These are phyloP conservation scores for Lysandra coridon DNA, from an alignment of 2,888 invertebrate genomes.

Conservation along the genomic window DNA sequence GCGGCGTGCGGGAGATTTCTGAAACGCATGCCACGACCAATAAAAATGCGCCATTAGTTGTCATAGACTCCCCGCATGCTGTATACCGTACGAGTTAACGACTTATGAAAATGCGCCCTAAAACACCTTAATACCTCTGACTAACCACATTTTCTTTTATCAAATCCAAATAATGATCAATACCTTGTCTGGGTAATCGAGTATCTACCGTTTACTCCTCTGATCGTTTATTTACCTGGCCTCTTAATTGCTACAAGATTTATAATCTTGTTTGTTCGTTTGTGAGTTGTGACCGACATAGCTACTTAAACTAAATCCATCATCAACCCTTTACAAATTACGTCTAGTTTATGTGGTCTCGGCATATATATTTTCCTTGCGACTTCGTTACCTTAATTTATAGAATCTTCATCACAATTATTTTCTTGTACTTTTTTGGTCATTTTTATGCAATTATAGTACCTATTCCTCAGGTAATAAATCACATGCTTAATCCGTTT, in stretches of 20 bases:
- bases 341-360: background rate
- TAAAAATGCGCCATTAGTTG: too few relatives aligned
- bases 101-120: too few relatives aligned
- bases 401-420: background rate
- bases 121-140: background rate
- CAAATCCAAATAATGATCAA: background rate
- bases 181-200: background rate
- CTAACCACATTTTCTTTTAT: background rate
- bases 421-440: background rate
- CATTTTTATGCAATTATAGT: background rate
- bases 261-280: slow-evolving; percentile 11
- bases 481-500: background rate
- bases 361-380: background rate
- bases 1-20: too few relatives aligned
- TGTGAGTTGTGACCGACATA: slow-evolving; percentile 21
- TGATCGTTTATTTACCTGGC: slow-evolving; percentile 26
- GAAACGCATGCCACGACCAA: too few relatives aligned
- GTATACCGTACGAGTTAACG: too few relatives aligned
- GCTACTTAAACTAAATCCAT: slow-evolving; percentile 5
- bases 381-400: background rate
- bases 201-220: background rate
- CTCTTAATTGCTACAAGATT: slow-evolving; percentile 8
- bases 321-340: background rate
- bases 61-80: too few relatives aligned
- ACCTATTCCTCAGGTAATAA: background rate